Evolutionary conservation across 2,113 vertebrate genomes (phyloP).

Genomic region (Gobio gobio): DNA sequence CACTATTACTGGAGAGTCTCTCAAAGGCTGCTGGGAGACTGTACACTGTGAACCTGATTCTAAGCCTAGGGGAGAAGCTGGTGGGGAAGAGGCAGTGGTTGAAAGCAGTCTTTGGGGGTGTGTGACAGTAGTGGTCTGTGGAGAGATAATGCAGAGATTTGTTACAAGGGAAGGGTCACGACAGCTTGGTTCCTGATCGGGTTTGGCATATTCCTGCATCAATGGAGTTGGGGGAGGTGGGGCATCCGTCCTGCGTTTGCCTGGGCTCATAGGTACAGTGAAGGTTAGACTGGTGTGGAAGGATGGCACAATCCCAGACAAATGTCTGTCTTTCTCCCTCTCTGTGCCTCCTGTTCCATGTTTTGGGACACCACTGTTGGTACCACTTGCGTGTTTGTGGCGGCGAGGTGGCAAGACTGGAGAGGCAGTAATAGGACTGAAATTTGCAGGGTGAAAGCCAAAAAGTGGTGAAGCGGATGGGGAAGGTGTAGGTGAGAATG

Average conservation of each 20-base stretch:
- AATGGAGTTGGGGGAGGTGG: conserved; percentile 64
- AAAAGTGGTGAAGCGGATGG: conserved; percentile 90
- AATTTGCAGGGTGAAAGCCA: conserved; percentile 88
- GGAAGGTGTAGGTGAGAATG: conserved; percentile 89
- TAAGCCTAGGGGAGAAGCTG: conserved; percentile 79
- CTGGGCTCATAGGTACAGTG: conserved; percentile 90
- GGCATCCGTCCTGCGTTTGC: conserved; percentile 81
- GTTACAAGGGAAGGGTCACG: conserved; percentile 60
- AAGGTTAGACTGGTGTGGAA: conserved; percentile 89
- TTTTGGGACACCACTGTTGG: conserved; percentile 56
- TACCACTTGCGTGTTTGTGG: conserved; percentile 83
- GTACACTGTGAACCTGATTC: conserved; percentile 82
- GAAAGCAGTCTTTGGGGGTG: conserved; percentile 72
- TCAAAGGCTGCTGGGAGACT: conserved; percentile 75
- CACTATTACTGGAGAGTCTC: conserved; percentile 90
- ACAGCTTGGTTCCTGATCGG: conserved; percentile 69
- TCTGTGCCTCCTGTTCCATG: conserved; percentile 56
- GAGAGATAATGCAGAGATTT: conserved; percentile 80
- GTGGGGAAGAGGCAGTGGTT: conserved; percentile 69
- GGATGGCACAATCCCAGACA: conserved; percentile 80
- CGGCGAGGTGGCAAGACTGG: conserved; percentile 77
- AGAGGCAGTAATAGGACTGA: conserved; percentile 87
- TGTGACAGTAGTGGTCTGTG: conserved; percentile 77
- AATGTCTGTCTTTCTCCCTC: conserved; percentile 83
- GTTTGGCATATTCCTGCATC: conserved; percentile 75